A percentile compares a stretch with the other conserved stretches of the same genome.
Evolutionary conservation across 2,797 vertebrate species (phyloP).

Genomic region (Danio albolineatus): DNA sequence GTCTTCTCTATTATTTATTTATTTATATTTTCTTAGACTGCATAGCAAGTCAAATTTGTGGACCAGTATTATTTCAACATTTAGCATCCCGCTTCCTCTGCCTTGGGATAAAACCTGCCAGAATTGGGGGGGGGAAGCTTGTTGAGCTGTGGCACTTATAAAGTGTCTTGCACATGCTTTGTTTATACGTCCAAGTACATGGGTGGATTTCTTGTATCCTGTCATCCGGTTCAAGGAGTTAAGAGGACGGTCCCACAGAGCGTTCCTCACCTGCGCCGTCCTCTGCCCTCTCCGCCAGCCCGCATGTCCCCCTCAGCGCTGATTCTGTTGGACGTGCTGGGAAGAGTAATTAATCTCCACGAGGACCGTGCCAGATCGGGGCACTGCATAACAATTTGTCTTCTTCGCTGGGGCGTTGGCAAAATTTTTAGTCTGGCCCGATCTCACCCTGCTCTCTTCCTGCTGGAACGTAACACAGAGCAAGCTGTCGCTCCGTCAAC

Average conservation of each 20-base stretch:
- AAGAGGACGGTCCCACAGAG: conserved; percentile 10
- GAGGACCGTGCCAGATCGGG: conserved; percentile 54
- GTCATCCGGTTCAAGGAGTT: conserved; percentile 21
- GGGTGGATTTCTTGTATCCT: conserved; percentile 31
- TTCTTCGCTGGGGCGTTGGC: conserved; percentile 49
- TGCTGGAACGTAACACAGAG: conserved; percentile 53
- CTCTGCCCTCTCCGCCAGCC: conserved; percentile 3
- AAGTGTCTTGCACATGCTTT: not conserved
- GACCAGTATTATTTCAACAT: not conserved
- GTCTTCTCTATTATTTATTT: not conserved
- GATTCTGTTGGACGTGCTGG: conserved; percentile 48
- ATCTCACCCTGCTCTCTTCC: conserved; percentile 22
- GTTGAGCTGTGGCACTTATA: not conserved
- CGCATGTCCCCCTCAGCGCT: conserved; percentile 21
- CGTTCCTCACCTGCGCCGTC: not conserved
- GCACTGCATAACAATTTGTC: conserved; percentile 62
- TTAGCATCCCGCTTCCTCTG: not conserved
- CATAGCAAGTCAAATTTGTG: not conserved
- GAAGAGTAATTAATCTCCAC: conserved; percentile 64
- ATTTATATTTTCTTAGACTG: not conserved
- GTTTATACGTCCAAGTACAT: conserved; percentile 15
- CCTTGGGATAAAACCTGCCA: not conserved
- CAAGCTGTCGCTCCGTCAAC: conserved; percentile 61
- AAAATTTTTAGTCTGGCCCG: conserved; percentile 38
- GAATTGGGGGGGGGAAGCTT: not conserved